Evolutionary conservation across 2,888 invertebrate species (phyloP).

Genomic region (Dolomedes plantarius): DNA sequence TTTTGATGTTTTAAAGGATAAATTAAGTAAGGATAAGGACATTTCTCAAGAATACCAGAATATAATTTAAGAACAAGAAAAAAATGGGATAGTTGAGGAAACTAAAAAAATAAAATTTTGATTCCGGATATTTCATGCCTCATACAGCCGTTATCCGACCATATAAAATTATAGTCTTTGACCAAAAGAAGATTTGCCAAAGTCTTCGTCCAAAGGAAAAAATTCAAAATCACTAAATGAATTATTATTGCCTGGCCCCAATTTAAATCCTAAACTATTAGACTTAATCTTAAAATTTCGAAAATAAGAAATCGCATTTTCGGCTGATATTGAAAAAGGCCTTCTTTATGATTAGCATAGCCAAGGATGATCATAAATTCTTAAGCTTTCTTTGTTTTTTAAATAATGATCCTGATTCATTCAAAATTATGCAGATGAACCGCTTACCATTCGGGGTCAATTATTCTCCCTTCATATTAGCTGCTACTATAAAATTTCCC

Average conservation of each 20-base stretch:
- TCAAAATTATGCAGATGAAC: too few species aligned
- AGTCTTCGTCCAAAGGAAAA: background rate
- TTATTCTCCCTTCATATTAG: background rate
- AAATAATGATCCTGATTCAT: background rate
- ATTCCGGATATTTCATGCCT: background rate
- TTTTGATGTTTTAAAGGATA: too few species aligned
- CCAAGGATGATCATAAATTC: constrained; percentile 13
- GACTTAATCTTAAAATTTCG: constrained; percentile 28
- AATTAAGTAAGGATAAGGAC: background rate
- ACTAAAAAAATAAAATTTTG: background rate
- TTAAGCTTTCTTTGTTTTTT: background rate
- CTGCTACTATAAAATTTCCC: too few species aligned
- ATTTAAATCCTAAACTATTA: constrained; percentile 2
- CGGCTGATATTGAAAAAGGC: constrained; percentile 30
- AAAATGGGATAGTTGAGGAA: background rate
- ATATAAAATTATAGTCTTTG: too few species aligned
- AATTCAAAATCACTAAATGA: too few species aligned
- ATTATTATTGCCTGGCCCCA: too few species aligned
- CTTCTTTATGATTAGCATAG: background rate
- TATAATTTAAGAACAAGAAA: background rate
- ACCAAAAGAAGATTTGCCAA: constrained; percentile 2
- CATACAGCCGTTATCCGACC: too few species aligned
- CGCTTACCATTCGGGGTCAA: too few species aligned
- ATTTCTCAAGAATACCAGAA: background rate
- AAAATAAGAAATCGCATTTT: too few species aligned